These are phyloP conservation scores for Eptesicus fuscus DNA, from an alignment of 2,113 vertebrate species.

Conservation along the genomic window DNA sequence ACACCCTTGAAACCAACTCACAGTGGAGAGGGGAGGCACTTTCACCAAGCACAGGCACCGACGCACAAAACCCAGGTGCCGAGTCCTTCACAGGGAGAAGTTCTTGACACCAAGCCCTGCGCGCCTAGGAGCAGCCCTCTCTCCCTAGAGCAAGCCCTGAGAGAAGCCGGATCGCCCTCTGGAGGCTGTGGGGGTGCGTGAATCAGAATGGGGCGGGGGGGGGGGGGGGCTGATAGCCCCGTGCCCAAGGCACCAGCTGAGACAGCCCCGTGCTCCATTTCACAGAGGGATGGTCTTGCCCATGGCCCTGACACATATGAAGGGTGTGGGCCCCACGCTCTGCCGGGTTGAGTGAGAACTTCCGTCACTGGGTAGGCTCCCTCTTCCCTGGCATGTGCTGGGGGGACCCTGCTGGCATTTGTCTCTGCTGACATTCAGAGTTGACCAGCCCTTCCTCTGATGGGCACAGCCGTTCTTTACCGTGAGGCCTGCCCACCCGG, in stretches of 20 bases:
- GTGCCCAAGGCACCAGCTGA: background rate
- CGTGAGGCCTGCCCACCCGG: background rate
- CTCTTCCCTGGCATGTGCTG: background rate
- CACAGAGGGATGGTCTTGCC: background rate
- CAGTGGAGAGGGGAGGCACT: background rate
- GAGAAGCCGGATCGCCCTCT: background rate
- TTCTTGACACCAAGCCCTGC: background rate
- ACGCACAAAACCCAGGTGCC: background rate
- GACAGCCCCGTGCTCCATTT: background rate
- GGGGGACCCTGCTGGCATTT: background rate
- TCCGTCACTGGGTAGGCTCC: too few relatives aligned
- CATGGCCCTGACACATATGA: background rate
- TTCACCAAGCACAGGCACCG: background rate
- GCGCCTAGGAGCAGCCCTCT: background rate
- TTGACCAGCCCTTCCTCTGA: background rate
- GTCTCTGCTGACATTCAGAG: background rate
- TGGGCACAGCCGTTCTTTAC: background rate
- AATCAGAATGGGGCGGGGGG: background rate
- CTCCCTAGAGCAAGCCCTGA: background rate
- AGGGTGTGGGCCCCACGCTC: background rate
- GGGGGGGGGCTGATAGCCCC: background rate
- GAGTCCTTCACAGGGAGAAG: background rate
- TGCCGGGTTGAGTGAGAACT: background rate
- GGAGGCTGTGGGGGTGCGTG: background rate
- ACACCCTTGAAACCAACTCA: background rate